Base-by-base conservation (phyloP, 2,797 vertebrate genomes). In the Lerista edwardsae region DNA sequence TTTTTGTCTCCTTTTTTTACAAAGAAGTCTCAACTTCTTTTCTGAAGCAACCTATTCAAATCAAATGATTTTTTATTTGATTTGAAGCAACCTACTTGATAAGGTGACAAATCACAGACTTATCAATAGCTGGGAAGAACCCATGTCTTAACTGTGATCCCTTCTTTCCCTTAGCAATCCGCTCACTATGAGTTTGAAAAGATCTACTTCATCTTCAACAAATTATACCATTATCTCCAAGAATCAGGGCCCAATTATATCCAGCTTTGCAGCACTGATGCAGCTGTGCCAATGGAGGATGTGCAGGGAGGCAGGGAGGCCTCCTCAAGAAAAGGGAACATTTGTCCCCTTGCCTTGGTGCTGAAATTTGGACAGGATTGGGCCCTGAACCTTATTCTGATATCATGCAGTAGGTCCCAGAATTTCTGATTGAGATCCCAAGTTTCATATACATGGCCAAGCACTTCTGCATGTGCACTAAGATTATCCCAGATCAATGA, bases 91-190 rank as follows among this genome's bases (percentile, higher is more conserved):
- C 2, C 75, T 61, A 65, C 2, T 77, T 65, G 51, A 29, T 57
- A 4, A 1, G 8, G 73, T 84, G 78, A 81, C 23, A 39, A 57
- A 89, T 86, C 57, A 17, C 29, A 41, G 80, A 47, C 0, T 77
- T 23, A 17, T 79, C 69, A 2, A 31, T 39, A 0, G 0, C 36
- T 29, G 86, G 44, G 82, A 23, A 4, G 73, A 87, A 83, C 19
- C 2, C 0, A n/a, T 87, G 41, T 36, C 39, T 15, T 79, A 79
- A 44, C 41, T 44, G 41, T 39, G 76, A n/a, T n/a, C 14, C 5
- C 8, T 85, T 80, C 71, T 3, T 36, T 86, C 82, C 44, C 84
- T 92, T 55, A 14, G 71, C 72, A 41, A 75, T 11, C 17, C 14
- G 29, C 47, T 34, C 75, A 90, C 81, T 55, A 69, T 17, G 6